Evolutionary conservation across 2,113 vertebrate genomes (phyloP), one percentile per base, ranked within the genome.

Genomic region (Lepus americanus): DNA sequence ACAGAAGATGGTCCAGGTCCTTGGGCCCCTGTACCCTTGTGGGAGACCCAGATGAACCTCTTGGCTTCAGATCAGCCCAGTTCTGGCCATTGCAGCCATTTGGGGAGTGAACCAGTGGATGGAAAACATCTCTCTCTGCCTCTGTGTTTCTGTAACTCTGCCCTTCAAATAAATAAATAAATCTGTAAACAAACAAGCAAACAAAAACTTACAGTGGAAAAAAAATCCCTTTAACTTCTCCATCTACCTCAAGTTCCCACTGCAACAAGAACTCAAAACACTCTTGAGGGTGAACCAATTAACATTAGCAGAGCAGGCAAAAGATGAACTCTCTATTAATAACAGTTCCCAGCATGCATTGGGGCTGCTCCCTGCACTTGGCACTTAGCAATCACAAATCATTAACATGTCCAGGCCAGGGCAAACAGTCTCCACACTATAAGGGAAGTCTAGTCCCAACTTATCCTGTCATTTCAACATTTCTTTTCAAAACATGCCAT

Each of bases 361-460:
- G 33, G 59, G 23, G 33, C 79, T 29, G 53, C 83, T 80, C 33
- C 44, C 6, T 61, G 49, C 92, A 49, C 49, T 12, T 76, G 86
- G 67, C 53, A 44, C 80, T 80, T 33, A 86, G 84, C 69, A 92
- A 36, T 79, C 90, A 90, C 20, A 84, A 27, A 73, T 36, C 73
- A 72, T 95, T 93, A 93, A 74, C 84, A 31, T 73, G 55, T 59
- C 93, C 82, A 78, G 83, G 44, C 84, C 66, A 76, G n/a, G 31
- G 69, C 92, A 95, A 94, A 96, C 87, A 94, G 67, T 31, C 67
- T 36, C 63, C 7, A 20, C 2, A 2, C 73, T 90, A 44, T 25
- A 69, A 69, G 66, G 70, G 29, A 77, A 95, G 33, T 87, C 61
- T 87, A 94, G 87, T 89, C 72, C 67, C 93, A 95, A 88, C 87